These are phyloP conservation scores for Aurelia sp. DNA, from an alignment of 30 jellyfish, hydroid and myxozoan genomes.

Conservation along the genomic window DNA sequence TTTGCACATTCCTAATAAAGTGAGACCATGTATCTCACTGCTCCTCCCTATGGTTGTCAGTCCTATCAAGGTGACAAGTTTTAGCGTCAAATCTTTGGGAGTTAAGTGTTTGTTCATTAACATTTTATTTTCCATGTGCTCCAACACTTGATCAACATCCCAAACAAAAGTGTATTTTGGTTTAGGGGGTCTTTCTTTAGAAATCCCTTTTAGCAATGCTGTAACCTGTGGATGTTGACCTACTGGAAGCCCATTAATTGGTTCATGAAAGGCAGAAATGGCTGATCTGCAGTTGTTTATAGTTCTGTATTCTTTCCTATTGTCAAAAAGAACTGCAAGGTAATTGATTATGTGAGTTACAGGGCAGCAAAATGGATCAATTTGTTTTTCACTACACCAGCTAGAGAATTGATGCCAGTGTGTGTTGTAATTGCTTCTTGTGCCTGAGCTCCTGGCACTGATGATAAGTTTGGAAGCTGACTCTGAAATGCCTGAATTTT, in stretches of 20 bases:
- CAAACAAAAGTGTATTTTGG: slow-evolving; percentile 33
- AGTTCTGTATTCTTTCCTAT: not conserved
- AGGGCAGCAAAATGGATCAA: slow-evolving; percentile 20
- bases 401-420: no score
- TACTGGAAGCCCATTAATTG: slow-evolving; percentile 37
- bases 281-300: slow-evolving; percentile 39
- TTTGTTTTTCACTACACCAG: no score
- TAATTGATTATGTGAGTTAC: slow-evolving; percentile 6
- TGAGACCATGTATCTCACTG: no score
- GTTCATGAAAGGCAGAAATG: slow-evolving; percentile 9
- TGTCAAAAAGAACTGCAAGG: slow-evolving; percentile 47
- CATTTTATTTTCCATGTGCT: not conserved
- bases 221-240: slow-evolving; percentile 56
- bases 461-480: no score
- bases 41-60: no score
- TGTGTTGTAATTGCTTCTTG: no score
- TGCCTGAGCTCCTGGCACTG: no score
- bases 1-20: not conserved
- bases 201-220: slow-evolving; percentile 14
- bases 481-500: no score
- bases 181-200: slow-evolving; percentile 31
- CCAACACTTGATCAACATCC: slow-evolving; percentile 11
- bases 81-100: slow-evolving; percentile 19
- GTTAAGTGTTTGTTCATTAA: slow-evolving; percentile 1
- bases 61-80: not conserved